phyloP scores from a whole-genome alignment of 2,113 vertebrate genomes.

The Dicentrarchus labrax region DNA sequence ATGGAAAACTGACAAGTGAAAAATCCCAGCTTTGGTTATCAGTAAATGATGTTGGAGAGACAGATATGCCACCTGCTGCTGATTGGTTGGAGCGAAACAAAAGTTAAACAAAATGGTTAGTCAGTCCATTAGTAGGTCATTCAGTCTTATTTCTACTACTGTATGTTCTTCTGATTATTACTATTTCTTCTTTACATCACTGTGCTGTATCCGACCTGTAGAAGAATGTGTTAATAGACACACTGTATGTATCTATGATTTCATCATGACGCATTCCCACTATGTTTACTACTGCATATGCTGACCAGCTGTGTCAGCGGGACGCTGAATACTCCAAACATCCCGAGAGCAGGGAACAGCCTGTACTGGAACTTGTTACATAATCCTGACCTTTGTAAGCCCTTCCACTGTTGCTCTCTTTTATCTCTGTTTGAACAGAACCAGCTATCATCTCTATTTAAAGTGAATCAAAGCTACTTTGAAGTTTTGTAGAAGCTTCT shows the following conservation, averaged over 20 bases:
- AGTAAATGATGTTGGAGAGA: too few relatives aligned
- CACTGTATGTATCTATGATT: not conserved
- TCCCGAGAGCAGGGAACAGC: not conserved
- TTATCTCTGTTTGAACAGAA: conserved; percentile 30
- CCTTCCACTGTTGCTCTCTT: not conserved
- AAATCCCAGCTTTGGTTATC: too few relatives aligned
- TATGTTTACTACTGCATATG: conserved; percentile 5
- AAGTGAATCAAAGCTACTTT: conserved; percentile 27
- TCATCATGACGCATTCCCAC: not conserved
- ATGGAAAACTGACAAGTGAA: too few relatives aligned
- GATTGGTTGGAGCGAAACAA: too few relatives aligned
- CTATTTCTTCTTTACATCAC: not conserved
- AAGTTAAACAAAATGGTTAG: too few relatives aligned
- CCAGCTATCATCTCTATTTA: conserved; percentile 8
- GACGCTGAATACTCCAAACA: conserved; percentile 16
- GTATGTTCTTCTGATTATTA: not conserved
- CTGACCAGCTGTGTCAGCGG: conserved; percentile 22
- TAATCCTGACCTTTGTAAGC: conserved; percentile 36
- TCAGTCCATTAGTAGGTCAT: too few relatives aligned
- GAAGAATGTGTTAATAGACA: not conserved
- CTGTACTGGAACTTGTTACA: conserved; percentile 15
- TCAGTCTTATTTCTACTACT: not conserved
- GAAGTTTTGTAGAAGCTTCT: conserved; percentile 13
- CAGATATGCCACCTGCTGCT: too few relatives aligned
- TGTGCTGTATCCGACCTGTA: not conserved